These are phyloP conservation scores for Hyppa rectilinea DNA, from an alignment of 2,888 invertebrate genomes.

Conservation along the genomic window DNA sequence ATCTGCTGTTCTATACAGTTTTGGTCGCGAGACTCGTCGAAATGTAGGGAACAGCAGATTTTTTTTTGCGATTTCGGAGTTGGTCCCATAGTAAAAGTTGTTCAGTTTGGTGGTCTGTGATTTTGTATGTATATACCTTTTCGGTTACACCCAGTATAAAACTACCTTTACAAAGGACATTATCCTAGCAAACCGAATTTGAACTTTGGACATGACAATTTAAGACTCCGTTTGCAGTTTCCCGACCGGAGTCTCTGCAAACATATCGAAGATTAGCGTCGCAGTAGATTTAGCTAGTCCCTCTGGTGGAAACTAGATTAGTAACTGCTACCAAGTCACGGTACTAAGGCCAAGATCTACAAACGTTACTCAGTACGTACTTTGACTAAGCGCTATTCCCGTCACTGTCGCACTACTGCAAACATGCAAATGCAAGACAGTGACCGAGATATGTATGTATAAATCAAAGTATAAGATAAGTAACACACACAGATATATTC, in stretches of 20 bases:
- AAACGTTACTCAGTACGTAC: background rate
- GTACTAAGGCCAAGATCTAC: background rate
- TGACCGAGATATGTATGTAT: background rate
- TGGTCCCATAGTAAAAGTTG: too few relatives aligned
- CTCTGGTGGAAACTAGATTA: slow-evolving; percentile 29
- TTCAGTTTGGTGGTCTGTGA: too few relatives aligned
- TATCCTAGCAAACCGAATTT: slow-evolving; percentile 25
- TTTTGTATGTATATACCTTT: too few relatives aligned
- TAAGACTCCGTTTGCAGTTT: slow-evolving; percentile 39
- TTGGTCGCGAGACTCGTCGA: too few relatives aligned
- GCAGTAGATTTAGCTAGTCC: slow-evolving; percentile 24
- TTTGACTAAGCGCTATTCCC: background rate
- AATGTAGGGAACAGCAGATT: too few relatives aligned
- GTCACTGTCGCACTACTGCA: background rate
- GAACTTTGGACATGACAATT: slow-evolving; percentile 51
- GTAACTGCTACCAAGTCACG: slow-evolving; percentile 9
- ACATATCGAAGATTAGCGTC: slow-evolving; percentile 34
- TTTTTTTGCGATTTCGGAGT: too few relatives aligned
- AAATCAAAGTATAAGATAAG: background rate
- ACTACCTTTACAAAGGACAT: slow-evolving; percentile 10
- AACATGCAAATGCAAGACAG: background rate
- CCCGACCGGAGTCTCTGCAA: slow-evolving; percentile 23
- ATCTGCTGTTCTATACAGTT: too few relatives aligned
- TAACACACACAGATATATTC: background rate
- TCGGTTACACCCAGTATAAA: too few relatives aligned